Evolutionary conservation across 2,797 vertebrate species (phyloP).

Genomic region (Halcyon chelicuti): DNA sequence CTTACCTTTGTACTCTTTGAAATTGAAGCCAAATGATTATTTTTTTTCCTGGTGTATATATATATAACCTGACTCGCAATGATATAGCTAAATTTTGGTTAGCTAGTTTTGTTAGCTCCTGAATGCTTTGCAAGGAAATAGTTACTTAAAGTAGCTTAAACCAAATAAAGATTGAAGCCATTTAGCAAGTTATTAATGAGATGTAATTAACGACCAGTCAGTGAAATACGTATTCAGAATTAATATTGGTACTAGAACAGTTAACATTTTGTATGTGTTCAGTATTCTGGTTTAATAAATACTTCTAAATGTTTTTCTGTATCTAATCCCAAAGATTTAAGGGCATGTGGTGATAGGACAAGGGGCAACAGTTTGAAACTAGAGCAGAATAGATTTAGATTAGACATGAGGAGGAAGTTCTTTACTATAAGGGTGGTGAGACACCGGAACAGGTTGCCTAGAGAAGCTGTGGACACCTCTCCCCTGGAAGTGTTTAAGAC

Average conservation of each 20-base stretch:
- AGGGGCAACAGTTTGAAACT: no score
- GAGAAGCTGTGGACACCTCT: no score
- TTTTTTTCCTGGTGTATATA: not conserved
- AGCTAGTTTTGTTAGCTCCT: not conserved
- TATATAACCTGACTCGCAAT: not conserved
- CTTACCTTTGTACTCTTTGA: not conserved
- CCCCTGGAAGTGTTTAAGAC: no score
- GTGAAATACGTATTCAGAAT: not conserved
- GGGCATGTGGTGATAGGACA: no score
- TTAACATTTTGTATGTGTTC: not conserved
- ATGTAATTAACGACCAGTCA: not conserved
- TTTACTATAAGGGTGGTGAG: no score
- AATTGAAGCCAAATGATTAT: not conserved
- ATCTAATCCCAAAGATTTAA: not conserved
- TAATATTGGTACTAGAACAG: not conserved
- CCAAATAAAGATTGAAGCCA: not conserved
- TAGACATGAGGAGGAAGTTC: no score
- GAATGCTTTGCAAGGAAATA: not conserved
- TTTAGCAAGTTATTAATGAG: not conserved
- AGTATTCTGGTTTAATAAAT: not conserved
- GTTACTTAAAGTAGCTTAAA: not conserved
- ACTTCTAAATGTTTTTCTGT: not conserved
- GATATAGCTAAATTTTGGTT: not conserved
- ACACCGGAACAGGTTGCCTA: no score
- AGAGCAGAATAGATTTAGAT: no score